Percentiles rank a stretch among this genome's conserved stretches.
phyloP scores from a whole-genome alignment of 2,888 invertebrate species.

The Heliconius cydno region DNA sequence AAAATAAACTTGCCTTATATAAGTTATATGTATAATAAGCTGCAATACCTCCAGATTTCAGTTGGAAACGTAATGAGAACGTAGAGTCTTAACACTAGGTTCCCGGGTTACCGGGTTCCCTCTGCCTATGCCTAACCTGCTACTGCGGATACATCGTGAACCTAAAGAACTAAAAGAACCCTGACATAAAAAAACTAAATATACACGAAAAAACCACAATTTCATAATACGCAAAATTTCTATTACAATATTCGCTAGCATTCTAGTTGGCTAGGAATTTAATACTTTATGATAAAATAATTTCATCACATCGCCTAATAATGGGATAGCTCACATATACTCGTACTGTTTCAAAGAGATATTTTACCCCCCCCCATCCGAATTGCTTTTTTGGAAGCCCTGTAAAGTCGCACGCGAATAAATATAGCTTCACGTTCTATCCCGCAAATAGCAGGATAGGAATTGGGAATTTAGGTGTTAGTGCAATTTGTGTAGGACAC shows the following conservation, averaged over 20 bases:
- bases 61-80: too few relatives aligned
- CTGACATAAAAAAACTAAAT: not conserved
- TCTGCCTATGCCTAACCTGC: too few relatives aligned
- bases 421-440: not conserved
- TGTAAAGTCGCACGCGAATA: not conserved
- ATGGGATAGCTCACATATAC: slow-evolving; percentile 31
- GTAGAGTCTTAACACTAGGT: too few relatives aligned
- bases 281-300: slow-evolving; percentile 35
- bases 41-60: too few relatives aligned
- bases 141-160: too few relatives aligned
- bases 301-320: slow-evolving; percentile 32
- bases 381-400: slow-evolving; percentile 27
- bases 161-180: not conserved
- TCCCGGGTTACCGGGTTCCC: too few relatives aligned
- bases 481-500: too few relatives aligned
- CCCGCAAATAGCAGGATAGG: not conserved
- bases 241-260: not conserved
- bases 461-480: not conserved
- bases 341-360: slow-evolving; percentile 31
- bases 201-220: not conserved
- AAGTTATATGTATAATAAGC: too few relatives aligned
- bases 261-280: slow-evolving; percentile 30
- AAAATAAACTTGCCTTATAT: too few relatives aligned
- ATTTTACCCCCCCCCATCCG: slow-evolving; percentile 13
- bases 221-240: not conserved